Percentiles rank a stretch among this genome's conserved stretches.
Evolutionary conservation across 2,113 vertebrate genomes (phyloP).

Genomic region (Octodon degus): DNA sequence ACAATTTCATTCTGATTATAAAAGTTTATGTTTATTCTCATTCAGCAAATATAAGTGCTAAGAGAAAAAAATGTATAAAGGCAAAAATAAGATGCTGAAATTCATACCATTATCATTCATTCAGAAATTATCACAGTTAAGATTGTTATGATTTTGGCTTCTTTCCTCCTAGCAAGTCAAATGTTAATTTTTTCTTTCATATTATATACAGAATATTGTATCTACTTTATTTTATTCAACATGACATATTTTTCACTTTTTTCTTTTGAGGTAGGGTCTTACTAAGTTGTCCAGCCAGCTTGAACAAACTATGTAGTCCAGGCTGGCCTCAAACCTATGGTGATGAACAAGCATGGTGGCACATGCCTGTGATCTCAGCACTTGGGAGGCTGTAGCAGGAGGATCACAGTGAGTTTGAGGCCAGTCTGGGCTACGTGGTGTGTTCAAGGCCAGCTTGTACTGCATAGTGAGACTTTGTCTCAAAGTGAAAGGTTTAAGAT

Average conservation of each 20-base stretch:
- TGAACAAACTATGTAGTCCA: background rate
- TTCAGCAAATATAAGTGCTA: slow-evolving; percentile 10
- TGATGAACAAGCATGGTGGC: background rate
- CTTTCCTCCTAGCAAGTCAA: slow-evolving; percentile 18
- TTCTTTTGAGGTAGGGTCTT: background rate
- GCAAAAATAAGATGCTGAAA: slow-evolving; percentile 4
- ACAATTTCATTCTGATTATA: slow-evolving; percentile 30
- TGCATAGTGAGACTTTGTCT: no score
- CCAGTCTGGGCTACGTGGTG: no score
- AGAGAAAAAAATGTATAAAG: background rate
- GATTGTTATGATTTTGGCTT: background rate
- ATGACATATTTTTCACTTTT: background rate
- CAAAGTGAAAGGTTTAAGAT: no score
- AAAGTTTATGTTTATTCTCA: slow-evolving; percentile 28
- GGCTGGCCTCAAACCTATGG: background rate
- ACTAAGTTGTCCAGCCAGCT: background rate
- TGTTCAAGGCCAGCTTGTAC: no score
- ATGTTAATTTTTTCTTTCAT: slow-evolving; percentile 19
- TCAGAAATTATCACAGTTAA: background rate
- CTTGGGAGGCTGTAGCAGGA: no score
- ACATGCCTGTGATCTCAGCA: no score
- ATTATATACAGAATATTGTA: background rate
- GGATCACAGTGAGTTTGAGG: no score
- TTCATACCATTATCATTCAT: background rate
- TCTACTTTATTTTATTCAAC: slow-evolving; percentile 2